Evolutionary conservation across 2,113 vertebrate species (phyloP).

Genomic region (Mionectes macconnelli): DNA sequence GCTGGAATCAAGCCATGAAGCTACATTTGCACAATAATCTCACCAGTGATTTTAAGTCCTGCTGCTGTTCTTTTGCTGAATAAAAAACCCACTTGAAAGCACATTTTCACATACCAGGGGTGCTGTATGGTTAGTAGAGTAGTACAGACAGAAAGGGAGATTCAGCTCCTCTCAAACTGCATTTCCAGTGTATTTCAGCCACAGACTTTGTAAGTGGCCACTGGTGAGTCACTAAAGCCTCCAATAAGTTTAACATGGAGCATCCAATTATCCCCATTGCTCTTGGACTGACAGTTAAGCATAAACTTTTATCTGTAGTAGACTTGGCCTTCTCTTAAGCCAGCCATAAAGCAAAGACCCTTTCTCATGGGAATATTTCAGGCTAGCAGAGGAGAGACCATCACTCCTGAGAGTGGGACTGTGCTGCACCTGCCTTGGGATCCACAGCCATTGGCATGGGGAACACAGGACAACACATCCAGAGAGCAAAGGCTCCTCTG

Average conservation of each 20-base stretch:
- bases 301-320: neutral
- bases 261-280: neutral
- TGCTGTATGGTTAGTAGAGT: neutral
- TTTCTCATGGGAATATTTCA: neutral
- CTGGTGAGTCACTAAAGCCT: neutral
- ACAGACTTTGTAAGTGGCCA: neutral
- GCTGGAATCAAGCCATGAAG: neutral
- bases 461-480: fast-evolving
- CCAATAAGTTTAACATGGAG: neutral
- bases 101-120: neutral
- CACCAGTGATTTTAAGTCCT: neutral
- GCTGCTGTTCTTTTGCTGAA: neutral
- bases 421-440: neutral
- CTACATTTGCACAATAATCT: neutral
- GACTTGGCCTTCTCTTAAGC: neutral
- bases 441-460: fast-evolving
- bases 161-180: neutral
- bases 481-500: neutral
- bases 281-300: neutral
- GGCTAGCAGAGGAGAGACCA: neutral
- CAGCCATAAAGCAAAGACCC: neutral
- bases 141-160: neutral
- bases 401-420: fast-evolving
- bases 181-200: neutral
- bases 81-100: neutral